Conservation (phyloP, 2,888 invertebrate species). For the Sturmia bella region DNA sequence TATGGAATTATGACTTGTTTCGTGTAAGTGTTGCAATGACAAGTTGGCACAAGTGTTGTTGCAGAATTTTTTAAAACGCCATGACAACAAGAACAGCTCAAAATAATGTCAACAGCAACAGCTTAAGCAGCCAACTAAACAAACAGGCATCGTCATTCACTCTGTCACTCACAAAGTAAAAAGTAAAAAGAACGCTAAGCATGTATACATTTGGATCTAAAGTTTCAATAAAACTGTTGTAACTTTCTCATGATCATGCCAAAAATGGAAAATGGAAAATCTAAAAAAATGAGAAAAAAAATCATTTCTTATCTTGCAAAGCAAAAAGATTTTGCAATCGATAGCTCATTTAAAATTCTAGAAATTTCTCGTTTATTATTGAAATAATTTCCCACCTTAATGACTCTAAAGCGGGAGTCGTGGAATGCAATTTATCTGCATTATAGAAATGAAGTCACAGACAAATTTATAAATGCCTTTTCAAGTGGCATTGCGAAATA, state of each 20-base stretch:
- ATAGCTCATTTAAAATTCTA: constrained; percentile 44
- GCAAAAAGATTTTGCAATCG: constrained; percentile 40
- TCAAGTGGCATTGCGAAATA: constrained; percentile 4
- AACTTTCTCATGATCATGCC: constrained; percentile 57
- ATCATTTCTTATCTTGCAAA: constrained; percentile 19
- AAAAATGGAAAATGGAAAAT: constrained; percentile 37
- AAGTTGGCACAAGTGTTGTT: constrained; percentile 69
- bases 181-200: neutral
- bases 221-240: constrained; percentile 51
- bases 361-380: constrained; percentile 39
- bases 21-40: constrained; percentile 68
- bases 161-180: constrained; percentile 44
- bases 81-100: constrained; percentile 49
- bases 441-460: constrained; percentile 3
- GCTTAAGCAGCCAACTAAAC: neutral
- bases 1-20: constrained; percentile 70
- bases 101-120: constrained; percentile 10
- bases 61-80: constrained; percentile 64
- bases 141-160: constrained; percentile 14
- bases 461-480: constrained; percentile 31
- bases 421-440: constrained; percentile 11
- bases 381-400: constrained; percentile 53
- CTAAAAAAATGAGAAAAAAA: neutral
- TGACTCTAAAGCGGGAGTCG: constrained; percentile 13
- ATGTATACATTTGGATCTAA: constrained; percentile 30